phyloP scores from a whole-genome alignment of 2,888 invertebrate genomes.

The Beris morrisii region DNA sequence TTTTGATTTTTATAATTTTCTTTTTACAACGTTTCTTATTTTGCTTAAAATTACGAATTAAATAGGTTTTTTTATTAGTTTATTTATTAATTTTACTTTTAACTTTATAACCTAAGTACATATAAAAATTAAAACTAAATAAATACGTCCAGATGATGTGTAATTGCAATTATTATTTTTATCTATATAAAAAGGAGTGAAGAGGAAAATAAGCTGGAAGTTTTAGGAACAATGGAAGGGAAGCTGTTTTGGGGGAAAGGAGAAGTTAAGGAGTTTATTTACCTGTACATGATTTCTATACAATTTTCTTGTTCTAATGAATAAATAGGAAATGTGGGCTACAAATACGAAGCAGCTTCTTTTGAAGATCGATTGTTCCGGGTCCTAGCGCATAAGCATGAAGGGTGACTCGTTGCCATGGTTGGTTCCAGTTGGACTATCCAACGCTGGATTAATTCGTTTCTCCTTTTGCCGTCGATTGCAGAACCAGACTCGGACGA shows the following conservation, averaged over 20 bases:
- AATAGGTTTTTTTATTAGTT: constrained; percentile 13
- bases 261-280: too few species aligned
- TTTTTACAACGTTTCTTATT: constrained; percentile 1
- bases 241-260: too few species aligned
- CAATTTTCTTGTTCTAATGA: too few species aligned
- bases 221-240: too few species aligned
- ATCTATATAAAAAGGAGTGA: too few species aligned
- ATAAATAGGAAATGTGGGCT: too few species aligned
- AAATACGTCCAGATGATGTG: constrained; percentile 28
- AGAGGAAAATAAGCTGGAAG: too few species aligned
- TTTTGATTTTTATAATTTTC: constrained; percentile 9
- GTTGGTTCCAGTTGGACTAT: constrained; percentile 68
- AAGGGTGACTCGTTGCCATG: constrained; percentile 52
- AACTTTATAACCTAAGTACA: too few species aligned
- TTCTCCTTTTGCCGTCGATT: constrained; percentile 96
- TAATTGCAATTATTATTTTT: constrained; percentile 21
- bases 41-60: constrained; percentile 15
- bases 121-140: constrained; percentile 16
- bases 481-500: constrained; percentile 92
- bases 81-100: constrained; percentile 1
- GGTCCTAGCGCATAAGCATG: constrained; percentile 48
- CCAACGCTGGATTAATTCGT: constrained; percentile 85
- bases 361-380: neutral
- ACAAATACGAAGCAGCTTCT: too few species aligned
- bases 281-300: too few species aligned